Evolutionary conservation across 2,888 invertebrate genomes (phyloP), one percentile per base, ranked within the genome.

Genomic region (Brachylomia viminalis): DNA sequence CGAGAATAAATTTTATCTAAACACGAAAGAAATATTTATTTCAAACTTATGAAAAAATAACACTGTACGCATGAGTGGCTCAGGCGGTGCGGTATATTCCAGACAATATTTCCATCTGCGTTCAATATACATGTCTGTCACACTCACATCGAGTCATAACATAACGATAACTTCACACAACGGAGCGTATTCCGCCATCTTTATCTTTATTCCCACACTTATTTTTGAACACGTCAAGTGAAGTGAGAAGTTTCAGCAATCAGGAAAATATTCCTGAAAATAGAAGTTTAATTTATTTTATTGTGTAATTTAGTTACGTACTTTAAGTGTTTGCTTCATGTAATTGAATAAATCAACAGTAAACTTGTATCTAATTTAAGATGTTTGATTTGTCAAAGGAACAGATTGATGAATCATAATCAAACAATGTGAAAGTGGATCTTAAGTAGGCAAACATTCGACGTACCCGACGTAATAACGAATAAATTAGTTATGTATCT

Each of bases 341-440:
- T 71, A 61, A 45, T 77, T 71, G 5, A 47, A 79, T 78, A 38
- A 56, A 59, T 7, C 77, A n/a, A 30, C 17, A 13, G 1, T 52
- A 33, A 42, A 45, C 23, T 49, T 45, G 52, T 45, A 17, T 56
- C 11, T 38, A 61, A 47, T 77, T 11, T 45, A 61, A 54, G 72
- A 56, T 54, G 54, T 74, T 79, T 75, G 52, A 58, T 81, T 75
- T 54, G 58, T 69, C 58, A 54, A 64, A 13, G 27, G 64, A 49
- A 45, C 11, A 64, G 49, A 70, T 71, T 72, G 70, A 79, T 83
- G 73, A 82, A 65, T 82, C 70, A 82, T 56, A 79, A 65, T 64
- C 61, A 49, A 73, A 82, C 79, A 70, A 73, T 73, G 83, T 83
- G 82, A 82, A 83, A 82, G 79, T 67, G 45, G 66, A 64, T 62